A percentile compares a stretch with the other conserved stretches of the same genome.
These are phyloP conservation scores for Salvelinus namaycush DNA, from an alignment of 2,113 vertebrate genomes.

Conservation along the genomic window DNA sequence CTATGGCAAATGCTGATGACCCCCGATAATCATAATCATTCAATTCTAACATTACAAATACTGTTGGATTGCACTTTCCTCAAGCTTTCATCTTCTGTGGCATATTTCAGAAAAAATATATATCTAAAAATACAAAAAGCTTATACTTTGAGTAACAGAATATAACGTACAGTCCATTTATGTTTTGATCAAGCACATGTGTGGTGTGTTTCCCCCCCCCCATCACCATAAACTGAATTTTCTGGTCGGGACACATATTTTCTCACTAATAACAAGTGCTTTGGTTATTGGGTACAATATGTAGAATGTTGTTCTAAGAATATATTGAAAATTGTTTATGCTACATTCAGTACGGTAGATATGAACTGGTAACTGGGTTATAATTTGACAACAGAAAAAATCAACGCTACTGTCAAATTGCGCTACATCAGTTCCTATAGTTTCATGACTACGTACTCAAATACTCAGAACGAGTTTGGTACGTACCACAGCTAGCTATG, in stretches of 20 bases:
- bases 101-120: slow-evolving; percentile 77
- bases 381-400: slow-evolving; percentile 47
- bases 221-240: slow-evolving; percentile 43
- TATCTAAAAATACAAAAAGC: slow-evolving; percentile 76
- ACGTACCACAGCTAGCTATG: slow-evolving; percentile 42
- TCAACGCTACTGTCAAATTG: slow-evolving; percentile 42
- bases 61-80: slow-evolving; percentile 77
- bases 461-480: slow-evolving; percentile 52
- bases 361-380: slow-evolving; percentile 53
- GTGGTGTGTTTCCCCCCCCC: slow-evolving; percentile 62
- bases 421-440: slow-evolving; percentile 62
- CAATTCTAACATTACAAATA: slow-evolving; percentile 74
- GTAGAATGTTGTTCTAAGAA: slow-evolving; percentile 65
- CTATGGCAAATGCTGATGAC: slow-evolving; percentile 66
- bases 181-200: slow-evolving; percentile 73
- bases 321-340: slow-evolving; percentile 71
- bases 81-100: slow-evolving; percentile 72
- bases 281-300: slow-evolving; percentile 70
- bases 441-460: slow-evolving; percentile 47
- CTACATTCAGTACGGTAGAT: slow-evolving; percentile 64
- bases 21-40: slow-evolving; percentile 59
- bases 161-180: slow-evolving; percentile 79
- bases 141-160: slow-evolving; percentile 79
- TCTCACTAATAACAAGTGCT: slow-evolving; percentile 68
- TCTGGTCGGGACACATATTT: slow-evolving; percentile 63